These are phyloP conservation scores for Microdon myrmicae DNA, from an alignment of 2,888 invertebrate genomes.

Conservation along the genomic window DNA sequence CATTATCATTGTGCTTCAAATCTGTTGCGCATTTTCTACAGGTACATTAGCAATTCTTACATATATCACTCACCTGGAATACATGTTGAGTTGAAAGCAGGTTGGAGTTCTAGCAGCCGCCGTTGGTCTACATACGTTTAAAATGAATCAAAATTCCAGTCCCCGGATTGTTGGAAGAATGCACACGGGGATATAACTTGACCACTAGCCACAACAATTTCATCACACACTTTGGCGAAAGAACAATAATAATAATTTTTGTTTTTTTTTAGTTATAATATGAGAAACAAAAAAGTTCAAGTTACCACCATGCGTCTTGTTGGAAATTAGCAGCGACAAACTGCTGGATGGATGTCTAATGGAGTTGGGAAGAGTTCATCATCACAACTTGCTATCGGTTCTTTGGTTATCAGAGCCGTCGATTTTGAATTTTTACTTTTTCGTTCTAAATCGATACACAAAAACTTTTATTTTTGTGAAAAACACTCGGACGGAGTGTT, in stretches of 20 bases:
- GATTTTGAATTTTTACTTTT: no score
- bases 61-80: slow-evolving; percentile 43
- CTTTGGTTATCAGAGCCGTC: no score
- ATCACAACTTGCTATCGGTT: no score
- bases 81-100: slow-evolving; percentile 19
- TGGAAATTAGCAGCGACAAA: slow-evolving; percentile 2
- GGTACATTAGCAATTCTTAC: no score
- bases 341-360: slow-evolving; percentile 1
- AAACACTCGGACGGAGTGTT: slow-evolving; percentile 40
- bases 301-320: slow-evolving; percentile 60
- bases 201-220: slow-evolving; percentile 46
- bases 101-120: slow-evolving; percentile 14
- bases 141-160: slow-evolving; percentile 45
- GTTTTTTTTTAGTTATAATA: slow-evolving; percentile 21
- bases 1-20: no score
- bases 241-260: slow-evolving; percentile 48
- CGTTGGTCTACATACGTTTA: slow-evolving; percentile 20
- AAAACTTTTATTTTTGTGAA: slow-evolving; percentile 49
- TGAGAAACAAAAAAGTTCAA: slow-evolving; percentile 54
- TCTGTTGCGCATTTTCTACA: no score
- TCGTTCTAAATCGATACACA: slow-evolving; percentile 53
- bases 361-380: slow-evolving; percentile 23
- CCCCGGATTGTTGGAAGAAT: no score
- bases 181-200: no score
- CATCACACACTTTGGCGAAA: slow-evolving; percentile 44